A percentile compares a stretch with the other conserved stretches of the same genome.
These are phyloP conservation scores for roundworm (Caenorhabditis elegans) DNA, from an alignment of 1,140 invertebrate genomes.

Conservation along the genomic window DNA sequence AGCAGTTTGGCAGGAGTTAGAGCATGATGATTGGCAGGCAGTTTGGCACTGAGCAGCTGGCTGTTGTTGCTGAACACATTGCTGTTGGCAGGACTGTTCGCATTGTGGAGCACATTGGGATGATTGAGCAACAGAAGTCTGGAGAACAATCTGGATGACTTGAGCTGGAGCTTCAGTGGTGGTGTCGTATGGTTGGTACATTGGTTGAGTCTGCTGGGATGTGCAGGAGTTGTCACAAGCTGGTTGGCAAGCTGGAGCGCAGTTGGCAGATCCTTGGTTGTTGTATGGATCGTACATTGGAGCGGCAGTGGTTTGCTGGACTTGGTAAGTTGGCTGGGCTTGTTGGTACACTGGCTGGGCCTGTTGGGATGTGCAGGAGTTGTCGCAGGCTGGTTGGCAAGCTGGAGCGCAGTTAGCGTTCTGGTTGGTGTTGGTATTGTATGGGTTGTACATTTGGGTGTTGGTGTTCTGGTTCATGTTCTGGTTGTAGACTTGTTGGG, in stretches of 20 bases:
- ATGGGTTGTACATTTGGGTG: background rate
- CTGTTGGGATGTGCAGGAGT: conserved; percentile 9
- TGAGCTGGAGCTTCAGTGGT: background rate
- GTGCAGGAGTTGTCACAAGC: conserved; percentile 10
- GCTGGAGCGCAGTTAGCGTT: background rate
- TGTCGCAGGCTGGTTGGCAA: conserved; percentile 35
- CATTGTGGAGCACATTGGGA: conserved; percentile 36
- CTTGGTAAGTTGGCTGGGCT: no score
- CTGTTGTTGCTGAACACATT: conserved; percentile 43
- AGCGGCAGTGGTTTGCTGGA: background rate
- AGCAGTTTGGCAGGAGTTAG: conserved; percentile 21
- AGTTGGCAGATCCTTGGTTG: background rate
- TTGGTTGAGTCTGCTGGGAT: conserved; percentile 41
- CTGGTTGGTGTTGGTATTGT: background rate
- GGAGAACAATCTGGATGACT: conserved; percentile 25
- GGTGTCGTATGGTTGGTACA: conserved; percentile 40
- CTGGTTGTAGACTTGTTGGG: conserved; percentile 6
- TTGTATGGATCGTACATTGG: background rate
- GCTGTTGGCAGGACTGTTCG: conserved; percentile 37
- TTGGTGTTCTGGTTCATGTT: conserved; percentile 2
- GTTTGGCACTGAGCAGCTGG: conserved; percentile 30
- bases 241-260: conserved; percentile 13
- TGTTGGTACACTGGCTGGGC: conserved; percentile 43
- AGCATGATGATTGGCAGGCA: conserved; percentile 21
- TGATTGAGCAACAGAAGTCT: conserved; percentile 29